Evolutionary conservation across 2,113 vertebrate genomes (phyloP).

Genomic region (Megaleporinus macrocephalus): DNA sequence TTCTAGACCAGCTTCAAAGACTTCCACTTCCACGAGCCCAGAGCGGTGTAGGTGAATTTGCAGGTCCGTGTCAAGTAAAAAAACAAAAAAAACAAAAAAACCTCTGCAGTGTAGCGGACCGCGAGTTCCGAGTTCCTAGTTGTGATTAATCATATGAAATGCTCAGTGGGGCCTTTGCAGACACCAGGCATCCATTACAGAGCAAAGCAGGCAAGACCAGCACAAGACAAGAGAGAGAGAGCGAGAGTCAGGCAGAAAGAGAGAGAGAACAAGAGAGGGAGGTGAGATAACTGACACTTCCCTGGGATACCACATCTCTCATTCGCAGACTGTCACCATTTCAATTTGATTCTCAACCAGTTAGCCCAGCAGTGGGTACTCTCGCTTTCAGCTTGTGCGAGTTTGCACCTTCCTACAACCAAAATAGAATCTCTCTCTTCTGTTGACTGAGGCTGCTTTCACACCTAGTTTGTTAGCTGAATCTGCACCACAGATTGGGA

Average conservation of each 20-base stretch:
- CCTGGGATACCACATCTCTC: background rate
- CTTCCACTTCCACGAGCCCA: no score
- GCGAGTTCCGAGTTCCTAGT: conserved; percentile 50
- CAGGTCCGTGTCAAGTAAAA: no score
- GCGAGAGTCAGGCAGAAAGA: conserved; percentile 45
- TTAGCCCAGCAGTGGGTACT: background rate
- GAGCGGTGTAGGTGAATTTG: no score
- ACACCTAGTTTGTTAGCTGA: no score
- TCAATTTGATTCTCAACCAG: conserved; percentile 1
- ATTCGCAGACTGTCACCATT: background rate
- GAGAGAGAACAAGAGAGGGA: background rate
- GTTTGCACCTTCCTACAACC: background rate
- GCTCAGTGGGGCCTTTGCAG: conserved; percentile 8
- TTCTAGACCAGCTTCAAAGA: no score
- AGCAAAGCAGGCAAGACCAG: conserved; percentile 58
- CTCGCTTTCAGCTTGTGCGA: background rate
- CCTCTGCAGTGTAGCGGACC: conserved; percentile 24
- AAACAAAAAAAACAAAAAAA: no score
- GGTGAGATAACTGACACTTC: background rate
- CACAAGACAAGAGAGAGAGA: background rate
- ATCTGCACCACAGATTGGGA: no score
- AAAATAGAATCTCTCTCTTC: background rate
- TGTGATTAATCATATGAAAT: conserved; percentile 31
- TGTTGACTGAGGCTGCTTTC: no score
- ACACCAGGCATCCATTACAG: conserved; percentile 58